These are phyloP conservation scores for Thunnus thynnus DNA, from an alignment of 2,113 vertebrate species.

Conservation along the genomic window DNA sequence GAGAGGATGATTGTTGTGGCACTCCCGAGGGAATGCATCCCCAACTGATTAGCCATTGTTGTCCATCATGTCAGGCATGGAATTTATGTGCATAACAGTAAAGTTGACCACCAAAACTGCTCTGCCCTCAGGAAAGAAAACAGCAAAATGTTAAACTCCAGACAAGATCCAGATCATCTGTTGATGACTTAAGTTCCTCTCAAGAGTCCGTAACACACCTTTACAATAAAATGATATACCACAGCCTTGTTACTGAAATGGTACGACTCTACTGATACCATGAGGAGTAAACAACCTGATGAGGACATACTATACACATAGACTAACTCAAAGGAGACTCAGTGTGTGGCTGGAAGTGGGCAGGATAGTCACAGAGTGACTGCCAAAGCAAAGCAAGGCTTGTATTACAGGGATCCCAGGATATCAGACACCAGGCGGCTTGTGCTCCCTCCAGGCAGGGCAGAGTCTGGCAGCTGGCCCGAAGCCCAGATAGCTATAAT, in stretches of 20 bases:
- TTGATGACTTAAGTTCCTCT: conserved; percentile 34
- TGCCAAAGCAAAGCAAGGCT: conserved; percentile 76
- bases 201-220: conserved; percentile 16
- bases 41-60: conserved; percentile 38
- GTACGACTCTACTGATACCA: conserved; percentile 43
- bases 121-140: conserved; percentile 14
- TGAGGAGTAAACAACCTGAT: conserved; percentile 65
- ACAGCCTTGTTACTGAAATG: conserved; percentile 55
- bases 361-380: conserved; percentile 66
- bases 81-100: conserved; percentile 8
- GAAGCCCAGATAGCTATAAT: conserved; percentile 80
- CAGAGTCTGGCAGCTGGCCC: conserved; percentile 80
- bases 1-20: conserved; percentile 5
- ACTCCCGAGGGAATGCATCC: neutral
- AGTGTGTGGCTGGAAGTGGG: conserved; percentile 74
- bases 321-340: conserved; percentile 66
- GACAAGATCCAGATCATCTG: conserved; percentile 18
- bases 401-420: conserved; percentile 83
- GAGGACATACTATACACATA: conserved; percentile 70
- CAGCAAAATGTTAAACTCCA: neutral
- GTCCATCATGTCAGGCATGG: conserved; percentile 24
- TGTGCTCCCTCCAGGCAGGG: conserved; percentile 77
- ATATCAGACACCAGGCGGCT: conserved; percentile 83
- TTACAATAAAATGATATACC: conserved; percentile 25
- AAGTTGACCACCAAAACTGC: neutral